These are phyloP conservation scores for Hippolais icterina DNA, from an alignment of 2,113 vertebrate genomes.

Conservation along the genomic window DNA sequence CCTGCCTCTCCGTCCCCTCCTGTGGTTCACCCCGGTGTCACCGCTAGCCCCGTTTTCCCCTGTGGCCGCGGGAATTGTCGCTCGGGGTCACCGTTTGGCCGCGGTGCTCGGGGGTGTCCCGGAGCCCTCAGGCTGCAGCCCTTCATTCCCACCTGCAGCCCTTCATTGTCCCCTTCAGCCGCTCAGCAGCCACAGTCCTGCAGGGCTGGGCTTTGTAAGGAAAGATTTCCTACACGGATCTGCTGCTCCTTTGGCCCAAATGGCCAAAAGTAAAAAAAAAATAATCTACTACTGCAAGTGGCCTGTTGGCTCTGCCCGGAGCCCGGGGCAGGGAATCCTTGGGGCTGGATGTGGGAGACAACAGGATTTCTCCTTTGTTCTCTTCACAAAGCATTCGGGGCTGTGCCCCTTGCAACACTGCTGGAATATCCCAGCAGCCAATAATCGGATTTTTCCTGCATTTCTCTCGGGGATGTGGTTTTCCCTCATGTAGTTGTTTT, in stretches of 20 bases:
- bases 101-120: not conserved
- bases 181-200: not conserved
- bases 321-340: not conserved
- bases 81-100: fast-evolving
- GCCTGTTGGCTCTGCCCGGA: fast-evolving
- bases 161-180: not conserved
- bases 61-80: not conserved
- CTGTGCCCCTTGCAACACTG: fast-evolving
- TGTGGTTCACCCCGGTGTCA: not conserved
- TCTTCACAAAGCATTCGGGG: not conserved
- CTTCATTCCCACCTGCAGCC: fast-evolving
- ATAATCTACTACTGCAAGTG: fast-evolving
- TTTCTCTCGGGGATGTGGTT: not conserved
- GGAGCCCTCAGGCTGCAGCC: not conserved
- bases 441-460: fast-evolving
- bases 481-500: not conserved
- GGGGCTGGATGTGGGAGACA: not conserved
- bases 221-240: not conserved
- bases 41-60: not conserved
- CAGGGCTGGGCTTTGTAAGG: fast-evolving
- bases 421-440: not conserved
- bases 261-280: not conserved
- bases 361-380: not conserved
- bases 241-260: not conserved
- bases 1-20: not conserved